phyloP scores from a whole-genome alignment of 2,888 invertebrate species.

The Zaprionus bogoriensis region DNA sequence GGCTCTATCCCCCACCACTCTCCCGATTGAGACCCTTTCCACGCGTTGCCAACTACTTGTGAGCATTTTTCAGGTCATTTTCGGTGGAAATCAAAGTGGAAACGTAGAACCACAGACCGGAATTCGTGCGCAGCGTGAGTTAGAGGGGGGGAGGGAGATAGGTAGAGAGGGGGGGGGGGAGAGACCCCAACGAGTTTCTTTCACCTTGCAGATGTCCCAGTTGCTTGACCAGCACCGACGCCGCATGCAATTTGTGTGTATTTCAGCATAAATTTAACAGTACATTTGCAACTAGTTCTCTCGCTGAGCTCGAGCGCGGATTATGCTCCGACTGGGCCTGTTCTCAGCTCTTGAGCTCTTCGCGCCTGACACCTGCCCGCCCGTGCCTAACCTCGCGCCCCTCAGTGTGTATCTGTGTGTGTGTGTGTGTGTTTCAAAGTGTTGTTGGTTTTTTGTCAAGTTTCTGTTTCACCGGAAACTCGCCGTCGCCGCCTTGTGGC shows the following conservation, averaged over 20 bases:
- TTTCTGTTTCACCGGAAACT: slow-evolving; percentile 62
- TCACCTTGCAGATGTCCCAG: slow-evolving; percentile 58
- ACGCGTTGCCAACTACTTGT: slow-evolving; percentile 29
- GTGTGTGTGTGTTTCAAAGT: slow-evolving; percentile 18
- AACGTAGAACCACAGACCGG: background rate
- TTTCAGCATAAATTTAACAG: slow-evolving; percentile 67
- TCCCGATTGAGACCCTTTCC: slow-evolving; percentile 18
- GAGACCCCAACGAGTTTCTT: slow-evolving; percentile 69
- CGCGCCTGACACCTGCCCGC: slow-evolving; percentile 28
- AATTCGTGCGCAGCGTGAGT: too few species aligned
- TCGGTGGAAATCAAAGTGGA: slow-evolving; percentile 37
- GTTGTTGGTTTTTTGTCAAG: slow-evolving; percentile 42
- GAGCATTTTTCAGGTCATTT: slow-evolving; percentile 47
- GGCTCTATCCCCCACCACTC: background rate
- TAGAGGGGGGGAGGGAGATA: too few species aligned
- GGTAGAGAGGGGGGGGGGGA: too few species aligned
- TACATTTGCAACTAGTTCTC: slow-evolving; percentile 68
- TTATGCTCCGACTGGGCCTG: slow-evolving; percentile 10
- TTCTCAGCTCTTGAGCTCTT: slow-evolving; percentile 20
- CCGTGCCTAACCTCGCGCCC: slow-evolving; percentile 1
- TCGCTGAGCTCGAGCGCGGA: slow-evolving; percentile 7
- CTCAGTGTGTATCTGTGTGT: slow-evolving; percentile 29
- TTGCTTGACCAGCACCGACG: slow-evolving; percentile 49
- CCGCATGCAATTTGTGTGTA: slow-evolving; percentile 56
- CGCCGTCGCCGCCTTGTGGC: slow-evolving; percentile 23